Percentiles rank a stretch among this genome's conserved stretches.
These are phyloP conservation scores for Troides helena DNA, from an alignment of 2,888 invertebrate species.

Conservation along the genomic window DNA sequence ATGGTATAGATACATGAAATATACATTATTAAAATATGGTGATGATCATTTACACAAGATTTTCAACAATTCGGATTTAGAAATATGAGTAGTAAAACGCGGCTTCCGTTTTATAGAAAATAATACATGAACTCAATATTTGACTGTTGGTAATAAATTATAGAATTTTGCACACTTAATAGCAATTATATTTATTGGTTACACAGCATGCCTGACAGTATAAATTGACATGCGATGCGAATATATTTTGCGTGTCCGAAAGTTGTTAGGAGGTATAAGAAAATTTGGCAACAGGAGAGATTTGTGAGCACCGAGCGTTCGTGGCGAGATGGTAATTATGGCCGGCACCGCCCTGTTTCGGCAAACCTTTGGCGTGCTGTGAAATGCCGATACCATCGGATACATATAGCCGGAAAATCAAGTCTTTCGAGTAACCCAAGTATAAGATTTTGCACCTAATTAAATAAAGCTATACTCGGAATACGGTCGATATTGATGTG, in stretches of 20 bases:
- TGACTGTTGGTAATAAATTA: conserved; percentile 27
- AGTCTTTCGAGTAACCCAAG: conserved; percentile 43
- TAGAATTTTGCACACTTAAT: conserved; percentile 33
- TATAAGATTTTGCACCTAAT: conserved; percentile 65
- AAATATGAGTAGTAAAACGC: no score
- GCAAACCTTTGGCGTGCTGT: conserved; percentile 49
- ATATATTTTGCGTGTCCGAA: conserved; percentile 70
- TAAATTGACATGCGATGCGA: conserved; percentile 68
- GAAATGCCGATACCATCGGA: conserved; percentile 56
- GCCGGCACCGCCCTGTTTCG: conserved; percentile 60
- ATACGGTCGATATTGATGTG: conserved; percentile 43
- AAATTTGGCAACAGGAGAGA: conserved; percentile 66
- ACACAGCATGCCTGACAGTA: conserved; percentile 59
- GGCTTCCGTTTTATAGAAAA: no score
- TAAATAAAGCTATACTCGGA: conserved; percentile 46
- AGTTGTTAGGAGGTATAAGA: conserved; percentile 63
- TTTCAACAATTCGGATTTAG: no score
- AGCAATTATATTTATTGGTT: conserved; percentile 39
- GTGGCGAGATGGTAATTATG: conserved; percentile 67
- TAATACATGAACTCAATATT: not conserved
- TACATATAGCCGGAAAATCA: conserved; percentile 44
- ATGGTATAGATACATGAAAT: not conserved
- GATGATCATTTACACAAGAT: not conserved
- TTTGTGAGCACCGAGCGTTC: conserved; percentile 52
- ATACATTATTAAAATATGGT: not conserved